Evolutionary conservation across 1,140 invertebrate species (phyloP), one percentile per base, ranked within the genome.

Genomic region (Brachionus sp.): DNA sequence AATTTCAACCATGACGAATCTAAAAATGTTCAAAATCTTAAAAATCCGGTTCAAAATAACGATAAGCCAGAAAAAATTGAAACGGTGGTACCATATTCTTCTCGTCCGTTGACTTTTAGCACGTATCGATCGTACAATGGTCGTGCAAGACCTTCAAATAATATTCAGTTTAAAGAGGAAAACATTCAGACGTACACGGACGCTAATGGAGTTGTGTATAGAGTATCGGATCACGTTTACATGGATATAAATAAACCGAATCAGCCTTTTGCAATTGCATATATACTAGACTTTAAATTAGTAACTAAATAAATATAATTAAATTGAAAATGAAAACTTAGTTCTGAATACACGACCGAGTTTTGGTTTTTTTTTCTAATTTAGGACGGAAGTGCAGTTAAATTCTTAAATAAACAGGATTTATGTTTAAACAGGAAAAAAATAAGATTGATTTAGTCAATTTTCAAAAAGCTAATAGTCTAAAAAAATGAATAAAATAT

Each of bases 181-280:
- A 82, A 82, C 33, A 82, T 82, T 23, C 39, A 68, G 66, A 13
- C 80, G 1, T 66, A 68, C 19, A 82, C 62, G 7, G 80, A 82
- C 42, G 57, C 57, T 9, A 82, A 82, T 70, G 80, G 80, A 39
- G 57, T 82, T 82, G 57, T 66, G 64, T 82, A 82, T 13, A 44
- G 33, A 33, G 80, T 82, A 13, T 50, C 57, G 39, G 80, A 82
- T 68, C 80, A 82, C 19, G 80, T 82, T 37, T 82, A 82, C 35
- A 66, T 82, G 57, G 80, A 82, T 12, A 82, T 66, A n/a, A 82
- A 82, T 42, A 66, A 70, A 25, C 80, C 57, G 5, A 66, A 66
- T 62, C 44, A 82, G 66, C 80, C 80, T 25, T 82, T 66, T 16
- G 57, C 80, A 13, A 82, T 82, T 19, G 80, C 80, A n/a, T 70